Evolutionary conservation across 2,797 vertebrate species (phyloP).

Genomic region (Columba guinea): DNA sequence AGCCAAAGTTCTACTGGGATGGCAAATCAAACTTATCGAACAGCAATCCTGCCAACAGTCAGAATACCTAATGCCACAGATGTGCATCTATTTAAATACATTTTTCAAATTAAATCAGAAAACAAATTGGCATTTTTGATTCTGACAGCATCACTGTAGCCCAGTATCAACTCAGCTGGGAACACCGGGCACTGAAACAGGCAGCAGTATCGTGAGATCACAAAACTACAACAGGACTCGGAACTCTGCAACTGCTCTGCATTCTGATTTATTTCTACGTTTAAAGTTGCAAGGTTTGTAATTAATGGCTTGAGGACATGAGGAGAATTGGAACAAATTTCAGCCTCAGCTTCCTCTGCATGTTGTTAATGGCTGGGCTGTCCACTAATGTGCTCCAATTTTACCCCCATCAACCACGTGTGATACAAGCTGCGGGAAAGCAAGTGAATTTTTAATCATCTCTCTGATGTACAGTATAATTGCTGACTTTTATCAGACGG

Average conservation of each 20-base stretch:
- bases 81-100: background rate
- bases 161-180: conserved; percentile 38
- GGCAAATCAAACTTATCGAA: background rate
- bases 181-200: background rate
- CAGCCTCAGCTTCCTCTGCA: conserved; percentile 54
- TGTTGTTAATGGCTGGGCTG: conserved; percentile 63
- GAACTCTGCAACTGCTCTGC: background rate
- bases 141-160: background rate
- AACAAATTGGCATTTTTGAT: background rate
- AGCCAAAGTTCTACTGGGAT: background rate
- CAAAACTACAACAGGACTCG: background rate
- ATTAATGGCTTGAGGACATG: conserved; percentile 47
- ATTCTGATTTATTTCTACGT: conserved; percentile 47
- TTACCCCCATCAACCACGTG: conserved; percentile 63
- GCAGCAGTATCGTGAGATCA: background rate
- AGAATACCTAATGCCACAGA: background rate
- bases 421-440: conserved; percentile 65
- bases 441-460: conserved; percentile 68
- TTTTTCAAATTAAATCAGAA: conserved; percentile 11
- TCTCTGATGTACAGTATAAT: conserved; percentile 67
- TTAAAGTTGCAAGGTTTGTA: conserved; percentile 22
- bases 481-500: conserved; percentile 72
- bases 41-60: background rate
- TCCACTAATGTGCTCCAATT: conserved; percentile 65
- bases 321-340: conserved; percentile 57